Conservation (phyloP, 2,113 vertebrate species). For the Mirza zaza region DNA sequence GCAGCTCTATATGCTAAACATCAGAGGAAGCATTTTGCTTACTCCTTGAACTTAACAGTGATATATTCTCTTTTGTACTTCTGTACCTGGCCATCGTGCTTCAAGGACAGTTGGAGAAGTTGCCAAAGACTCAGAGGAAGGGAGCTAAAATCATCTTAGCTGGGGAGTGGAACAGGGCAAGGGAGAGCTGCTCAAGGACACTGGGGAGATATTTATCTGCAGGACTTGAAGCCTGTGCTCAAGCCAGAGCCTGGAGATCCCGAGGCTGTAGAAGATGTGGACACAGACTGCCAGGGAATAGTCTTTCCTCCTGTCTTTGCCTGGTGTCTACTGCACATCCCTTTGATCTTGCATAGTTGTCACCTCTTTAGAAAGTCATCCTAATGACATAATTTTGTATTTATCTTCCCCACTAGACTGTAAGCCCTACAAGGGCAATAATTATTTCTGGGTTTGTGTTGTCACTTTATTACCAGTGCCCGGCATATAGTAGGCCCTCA, state of each 20-base stretch:
- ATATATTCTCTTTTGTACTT: not conserved
- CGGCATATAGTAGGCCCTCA: not conserved
- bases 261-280: not conserved
- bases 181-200: not conserved
- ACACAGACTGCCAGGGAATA: accelerated
- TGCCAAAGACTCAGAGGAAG: not conserved
- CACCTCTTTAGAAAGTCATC: not conserved
- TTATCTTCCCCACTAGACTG: not conserved
- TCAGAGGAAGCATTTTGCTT: not conserved
- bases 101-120: not conserved
- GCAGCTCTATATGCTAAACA: not conserved
- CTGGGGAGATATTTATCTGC: not conserved
- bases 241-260: not conserved
- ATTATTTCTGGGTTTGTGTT: not conserved
- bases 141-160: not conserved
- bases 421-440: not conserved
- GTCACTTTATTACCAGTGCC: not conserved
- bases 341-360: not conserved
- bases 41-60: not conserved
- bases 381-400: not conserved
- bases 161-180: not conserved
- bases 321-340: not conserved
- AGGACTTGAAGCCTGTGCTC: not conserved
- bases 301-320: not conserved
- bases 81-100: not conserved